These are phyloP conservation scores for Rhysida immarginata DNA, from an alignment of 1,140 invertebrate genomes.

Conservation along the genomic window DNA sequence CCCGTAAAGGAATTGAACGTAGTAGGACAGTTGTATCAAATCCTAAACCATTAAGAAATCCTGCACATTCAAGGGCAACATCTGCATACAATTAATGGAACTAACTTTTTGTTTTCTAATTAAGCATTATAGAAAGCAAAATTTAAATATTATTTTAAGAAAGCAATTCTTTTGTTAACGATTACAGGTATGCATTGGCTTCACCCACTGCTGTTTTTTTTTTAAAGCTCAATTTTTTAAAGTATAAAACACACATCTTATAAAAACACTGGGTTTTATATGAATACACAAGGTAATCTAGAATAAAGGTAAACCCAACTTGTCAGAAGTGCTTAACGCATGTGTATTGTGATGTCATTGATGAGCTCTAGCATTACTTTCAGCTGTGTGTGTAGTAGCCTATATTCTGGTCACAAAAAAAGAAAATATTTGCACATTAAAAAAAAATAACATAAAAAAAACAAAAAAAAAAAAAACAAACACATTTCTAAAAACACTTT, in stretches of 20 bases:
- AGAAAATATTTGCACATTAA: too few relatives aligned
- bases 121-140: neutral
- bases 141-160: neutral
- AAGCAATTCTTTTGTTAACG: neutral
- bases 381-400: too few relatives aligned
- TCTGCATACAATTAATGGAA: constrained; percentile 25
- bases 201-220: neutral
- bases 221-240: neutral
- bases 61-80: constrained; percentile 92
- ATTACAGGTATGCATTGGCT: neutral
- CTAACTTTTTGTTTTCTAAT: neutral
- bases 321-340: too few relatives aligned
- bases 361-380: too few relatives aligned
- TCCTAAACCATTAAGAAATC: constrained; percentile 78
- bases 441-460: too few relatives aligned
- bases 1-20: constrained; percentile 78
- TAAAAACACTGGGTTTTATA: neutral
- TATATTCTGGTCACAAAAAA: too few relatives aligned
- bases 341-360: too few relatives aligned
- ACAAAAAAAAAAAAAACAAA: too few relatives aligned
- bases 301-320: too few relatives aligned
- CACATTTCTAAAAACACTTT: too few relatives aligned
- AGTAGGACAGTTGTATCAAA: constrained; percentile 79
- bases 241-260: neutral
- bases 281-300: too few relatives aligned